These are phyloP conservation scores for Cyphomyrus plagiostoma DNA, from an alignment of 2,113 vertebrate species.

Conservation along the genomic window DNA sequence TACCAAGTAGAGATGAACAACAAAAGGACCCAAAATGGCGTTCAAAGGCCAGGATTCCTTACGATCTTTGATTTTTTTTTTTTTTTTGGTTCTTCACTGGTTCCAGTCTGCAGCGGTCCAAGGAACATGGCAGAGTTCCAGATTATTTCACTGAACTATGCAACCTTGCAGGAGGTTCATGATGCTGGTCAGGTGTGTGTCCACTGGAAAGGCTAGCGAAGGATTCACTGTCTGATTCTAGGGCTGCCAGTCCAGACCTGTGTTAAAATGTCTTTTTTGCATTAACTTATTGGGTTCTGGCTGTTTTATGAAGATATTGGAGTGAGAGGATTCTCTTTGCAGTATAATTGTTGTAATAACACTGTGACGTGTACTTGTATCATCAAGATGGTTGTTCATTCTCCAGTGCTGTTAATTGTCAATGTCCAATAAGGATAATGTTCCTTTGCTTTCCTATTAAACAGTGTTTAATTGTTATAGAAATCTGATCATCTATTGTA, in stretches of 20 bases:
- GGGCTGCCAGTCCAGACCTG: conserved; percentile 15
- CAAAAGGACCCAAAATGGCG: background rate
- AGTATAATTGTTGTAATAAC: conserved; percentile 7
- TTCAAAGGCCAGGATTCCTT: background rate
- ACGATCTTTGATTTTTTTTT: background rate
- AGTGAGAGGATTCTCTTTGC: background rate
- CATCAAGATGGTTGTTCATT: background rate
- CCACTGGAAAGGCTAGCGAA: background rate
- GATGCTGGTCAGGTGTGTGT: background rate
- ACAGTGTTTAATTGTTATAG: conserved; percentile 1
- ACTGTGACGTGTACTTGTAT: background rate
- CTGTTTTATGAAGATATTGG: background rate
- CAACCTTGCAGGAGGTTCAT: conserved; percentile 1
- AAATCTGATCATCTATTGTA: background rate
- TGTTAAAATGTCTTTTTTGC: background rate
- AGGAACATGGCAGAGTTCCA: background rate
- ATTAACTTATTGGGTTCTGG: background rate
- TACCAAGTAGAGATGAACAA: background rate
- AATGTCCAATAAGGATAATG: background rate
- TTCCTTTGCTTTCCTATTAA: conserved; percentile 2
- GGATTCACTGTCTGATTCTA: background rate
- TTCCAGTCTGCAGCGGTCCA: background rate
- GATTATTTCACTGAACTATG: conserved; percentile 8
- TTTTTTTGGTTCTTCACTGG: background rate
- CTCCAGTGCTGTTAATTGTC: background rate